Conservation (phyloP, 2,888 invertebrate species). For the Papilio elwesi region DNA sequence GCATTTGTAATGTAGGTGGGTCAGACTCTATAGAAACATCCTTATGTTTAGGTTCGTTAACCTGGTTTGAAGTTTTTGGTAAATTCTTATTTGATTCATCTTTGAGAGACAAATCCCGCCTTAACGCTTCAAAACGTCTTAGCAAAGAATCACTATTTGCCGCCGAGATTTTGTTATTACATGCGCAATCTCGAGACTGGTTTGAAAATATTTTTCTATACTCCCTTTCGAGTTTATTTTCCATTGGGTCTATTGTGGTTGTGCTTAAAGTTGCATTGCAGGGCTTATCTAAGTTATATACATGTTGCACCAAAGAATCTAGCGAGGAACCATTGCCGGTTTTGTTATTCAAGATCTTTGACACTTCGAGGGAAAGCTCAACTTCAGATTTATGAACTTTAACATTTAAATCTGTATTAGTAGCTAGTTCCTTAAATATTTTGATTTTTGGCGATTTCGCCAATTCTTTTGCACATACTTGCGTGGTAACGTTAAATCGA, state of each 20-base stretch:
- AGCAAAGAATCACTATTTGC: conserved; percentile 63
- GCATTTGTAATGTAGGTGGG: conserved; percentile 67
- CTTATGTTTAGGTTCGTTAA: conserved; percentile 53
- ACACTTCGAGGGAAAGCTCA: conserved; percentile 27
- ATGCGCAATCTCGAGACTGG: conserved; percentile 52
- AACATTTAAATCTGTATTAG: conserved; percentile 43
- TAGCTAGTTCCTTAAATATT: conserved; percentile 39
- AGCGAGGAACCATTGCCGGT: conserved; percentile 57
- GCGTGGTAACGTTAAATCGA: conserved; percentile 22
- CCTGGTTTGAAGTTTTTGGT: conserved; percentile 50
- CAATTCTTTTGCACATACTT: conserved; percentile 30
- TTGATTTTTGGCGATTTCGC: conserved; percentile 41
- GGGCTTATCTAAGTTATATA: conserved; percentile 67
- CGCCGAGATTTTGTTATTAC: conserved; percentile 51
- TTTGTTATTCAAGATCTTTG: conserved; percentile 43
- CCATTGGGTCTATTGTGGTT: conserved; percentile 58
- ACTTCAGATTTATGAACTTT: conserved; percentile 41
- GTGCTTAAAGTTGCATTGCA: conserved; percentile 56
- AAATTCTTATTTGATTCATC: conserved; percentile 56
- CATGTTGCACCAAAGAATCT: conserved; percentile 67
- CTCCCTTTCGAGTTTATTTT: conserved; percentile 70
- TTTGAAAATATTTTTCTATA: conserved; percentile 64
- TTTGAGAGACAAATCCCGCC: conserved; percentile 59
- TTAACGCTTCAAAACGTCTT: conserved; percentile 66
- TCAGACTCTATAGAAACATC: conserved; percentile 71